Evolutionary conservation across 1,140 invertebrate genomes (phyloP).

Genomic region (Mycetomoellerius zeteki): DNA sequence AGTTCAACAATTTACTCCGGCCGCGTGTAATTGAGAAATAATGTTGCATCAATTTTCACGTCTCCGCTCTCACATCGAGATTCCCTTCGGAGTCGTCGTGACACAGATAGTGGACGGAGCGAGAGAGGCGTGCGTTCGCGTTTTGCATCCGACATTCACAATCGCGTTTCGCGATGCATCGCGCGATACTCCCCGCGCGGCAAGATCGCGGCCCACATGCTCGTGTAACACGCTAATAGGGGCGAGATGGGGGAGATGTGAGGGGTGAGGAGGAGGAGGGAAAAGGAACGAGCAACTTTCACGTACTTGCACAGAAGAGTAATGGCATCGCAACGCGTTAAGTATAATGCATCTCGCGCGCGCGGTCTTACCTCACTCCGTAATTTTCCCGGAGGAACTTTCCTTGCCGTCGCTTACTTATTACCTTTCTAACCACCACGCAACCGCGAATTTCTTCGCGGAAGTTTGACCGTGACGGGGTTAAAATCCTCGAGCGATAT

Average conservation of each 20-base stretch:
- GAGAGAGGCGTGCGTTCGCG: conserved; percentile 28
- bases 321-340: conserved; percentile 73
- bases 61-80: not conserved
- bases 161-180: conserved; percentile 35
- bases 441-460: conserved; percentile 74
- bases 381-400: conserved; percentile 72
- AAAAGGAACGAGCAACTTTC: conserved; percentile 75
- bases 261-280: too few species aligned
- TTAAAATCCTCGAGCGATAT: conserved; percentile 55
- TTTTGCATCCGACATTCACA: conserved; percentile 31
- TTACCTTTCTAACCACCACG: conserved; percentile 76
- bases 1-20: not conserved
- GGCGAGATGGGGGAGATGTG: not conserved
- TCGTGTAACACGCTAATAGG: conserved; percentile 28
- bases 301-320: conserved; percentile 68
- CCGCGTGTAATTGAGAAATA: conserved; percentile 10
- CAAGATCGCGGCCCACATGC: conserved; percentile 48
- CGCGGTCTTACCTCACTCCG: conserved; percentile 79
- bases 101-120: conserved; percentile 31
- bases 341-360: conserved; percentile 75
- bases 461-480: conserved; percentile 79
- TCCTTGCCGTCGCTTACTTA: conserved; percentile 73
- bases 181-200: conserved; percentile 32
- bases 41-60: conserved; percentile 12
- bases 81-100: not conserved